Conservation (phyloP, 2,113 vertebrate genomes). For the Nesogale talazaci region DNA sequence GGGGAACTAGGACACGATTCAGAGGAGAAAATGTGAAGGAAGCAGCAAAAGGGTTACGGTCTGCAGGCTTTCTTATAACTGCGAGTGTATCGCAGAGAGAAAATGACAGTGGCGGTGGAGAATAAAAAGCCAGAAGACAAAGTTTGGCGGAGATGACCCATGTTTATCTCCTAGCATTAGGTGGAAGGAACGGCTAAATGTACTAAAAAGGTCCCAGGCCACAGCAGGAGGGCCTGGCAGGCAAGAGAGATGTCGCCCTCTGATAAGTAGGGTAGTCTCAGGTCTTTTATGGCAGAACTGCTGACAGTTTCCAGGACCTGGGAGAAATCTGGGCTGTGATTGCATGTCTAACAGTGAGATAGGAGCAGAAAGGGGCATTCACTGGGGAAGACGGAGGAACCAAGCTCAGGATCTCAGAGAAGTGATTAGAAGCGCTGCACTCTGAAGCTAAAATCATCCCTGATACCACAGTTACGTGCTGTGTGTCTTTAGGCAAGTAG, state of each 20-base stretch:
- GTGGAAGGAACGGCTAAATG: neutral
- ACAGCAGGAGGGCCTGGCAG: neutral
- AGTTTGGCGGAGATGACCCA: neutral
- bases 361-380: neutral
- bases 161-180: neutral
- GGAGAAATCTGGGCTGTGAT: neutral
- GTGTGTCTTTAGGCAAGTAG: neutral
- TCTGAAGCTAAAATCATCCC: neutral
- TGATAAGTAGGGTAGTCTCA: neutral
- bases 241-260: neutral
- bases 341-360: neutral
- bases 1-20: slow-evolving; percentile 28
- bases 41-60: neutral
- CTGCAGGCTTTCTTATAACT: slow-evolving; percentile 14
- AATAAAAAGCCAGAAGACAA: neutral
- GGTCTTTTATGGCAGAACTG: neutral
- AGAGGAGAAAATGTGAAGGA: slow-evolving; percentile 19
- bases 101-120: neutral
- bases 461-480: neutral
- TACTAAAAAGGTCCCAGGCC: neutral
- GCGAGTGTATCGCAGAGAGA: slow-evolving; percentile 20
- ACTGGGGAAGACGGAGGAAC: neutral
- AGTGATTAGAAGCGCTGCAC: neutral
- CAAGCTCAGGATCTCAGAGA: neutral
- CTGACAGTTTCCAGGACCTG: neutral